Base-by-base conservation (phyloP, 2,797 vertebrate species). In the Falco novaeseelandiae region DNA sequence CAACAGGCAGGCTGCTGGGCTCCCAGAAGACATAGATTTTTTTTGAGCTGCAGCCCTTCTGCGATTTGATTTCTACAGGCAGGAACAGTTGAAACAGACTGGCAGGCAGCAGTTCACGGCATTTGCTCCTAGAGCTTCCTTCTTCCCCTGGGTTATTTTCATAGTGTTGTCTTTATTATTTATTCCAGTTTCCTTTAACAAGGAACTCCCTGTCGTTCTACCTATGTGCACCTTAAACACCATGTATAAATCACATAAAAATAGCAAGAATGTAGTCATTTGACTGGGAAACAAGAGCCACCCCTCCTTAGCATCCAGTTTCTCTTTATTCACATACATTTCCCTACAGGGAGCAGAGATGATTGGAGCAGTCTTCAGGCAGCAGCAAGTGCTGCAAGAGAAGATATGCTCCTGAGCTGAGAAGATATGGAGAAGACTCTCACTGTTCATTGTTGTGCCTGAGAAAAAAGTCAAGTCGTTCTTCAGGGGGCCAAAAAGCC, bases 301-400 rank as follows among this genome's bases (percentile, higher is more conserved):
- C 4, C 10, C 5, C 10, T 87, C 19, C 40, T 49, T 23, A 54
- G 13, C 11, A 54, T 7, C 3, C 22, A 10, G 5, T 44, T 90
- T 66, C 27, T 23, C 26, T 72, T 71, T 42, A 20, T 59, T 84
- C 30, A 15, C 1, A 3, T n/a, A 14, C 8, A 19, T 40, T 92
- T 3, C 30, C 8, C 8, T 34, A 12, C 4, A n/a, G 14, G 10
- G 16, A 80, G 27, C 38, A 62, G 30, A 63, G 30, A 5, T 0
- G 4, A n/a, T 0, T 3, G 27, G 32, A 65, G 25, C 23, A 29
- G 17, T 14, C 48, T 94, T n/a, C 38, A 36, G 10, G 8, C 8
- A 17, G 44, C 8, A 38, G 16, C 0, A 0, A 82, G 17, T 5
- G 38, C 30, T 2, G 2, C 76, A 76, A 63, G 21, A 20, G 5